These are phyloP conservation scores for Thelaira solivaga DNA, from an alignment of 2,888 invertebrate genomes.

Conservation along the genomic window DNA sequence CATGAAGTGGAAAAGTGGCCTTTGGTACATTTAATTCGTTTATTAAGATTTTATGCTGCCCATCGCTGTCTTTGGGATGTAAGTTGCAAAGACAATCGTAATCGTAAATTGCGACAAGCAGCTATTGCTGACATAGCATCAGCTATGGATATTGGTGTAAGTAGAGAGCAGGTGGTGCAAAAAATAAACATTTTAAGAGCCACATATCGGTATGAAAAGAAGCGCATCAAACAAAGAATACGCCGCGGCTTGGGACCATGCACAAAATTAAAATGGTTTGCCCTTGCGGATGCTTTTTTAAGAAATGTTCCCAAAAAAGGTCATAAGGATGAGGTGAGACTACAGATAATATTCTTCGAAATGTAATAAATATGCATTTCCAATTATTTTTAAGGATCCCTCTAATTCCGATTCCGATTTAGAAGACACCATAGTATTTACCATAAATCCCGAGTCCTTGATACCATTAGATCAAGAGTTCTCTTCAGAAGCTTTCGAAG, in stretches of 20 bases:
- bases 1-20: constrained; percentile 66
- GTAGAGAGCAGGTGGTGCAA: constrained; percentile 64
- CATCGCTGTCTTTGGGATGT: constrained; percentile 68
- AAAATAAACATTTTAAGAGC: constrained; percentile 67
- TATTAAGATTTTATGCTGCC: constrained; percentile 66
- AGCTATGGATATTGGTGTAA: constrained; percentile 63
- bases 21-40: constrained; percentile 62
- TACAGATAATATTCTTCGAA: background rate
- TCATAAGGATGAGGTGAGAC: constrained; percentile 28
- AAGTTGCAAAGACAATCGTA: constrained; percentile 64
- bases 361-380: no score
- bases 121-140: constrained; percentile 66
- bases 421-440: constrained; percentile 66
- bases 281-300: constrained; percentile 66
- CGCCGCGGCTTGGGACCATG: constrained; percentile 64
- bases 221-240: constrained; percentile 67
- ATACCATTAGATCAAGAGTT: constrained; percentile 62
- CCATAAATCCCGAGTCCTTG: constrained; percentile 65
- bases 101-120: constrained; percentile 65
- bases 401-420: constrained; percentile 66
- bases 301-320: constrained; percentile 64
- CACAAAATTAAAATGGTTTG: constrained; percentile 68
- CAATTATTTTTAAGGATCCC: constrained; percentile 24
- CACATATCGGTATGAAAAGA: constrained; percentile 67
- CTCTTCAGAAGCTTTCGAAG: background rate